Percentiles rank a stretch among this genome's conserved stretches.
These are phyloP conservation scores for Haliclystus octoradiatus DNA, from an alignment of 30 jellyfish, hydroid and myxozoan genomes.

Conservation along the genomic window DNA sequence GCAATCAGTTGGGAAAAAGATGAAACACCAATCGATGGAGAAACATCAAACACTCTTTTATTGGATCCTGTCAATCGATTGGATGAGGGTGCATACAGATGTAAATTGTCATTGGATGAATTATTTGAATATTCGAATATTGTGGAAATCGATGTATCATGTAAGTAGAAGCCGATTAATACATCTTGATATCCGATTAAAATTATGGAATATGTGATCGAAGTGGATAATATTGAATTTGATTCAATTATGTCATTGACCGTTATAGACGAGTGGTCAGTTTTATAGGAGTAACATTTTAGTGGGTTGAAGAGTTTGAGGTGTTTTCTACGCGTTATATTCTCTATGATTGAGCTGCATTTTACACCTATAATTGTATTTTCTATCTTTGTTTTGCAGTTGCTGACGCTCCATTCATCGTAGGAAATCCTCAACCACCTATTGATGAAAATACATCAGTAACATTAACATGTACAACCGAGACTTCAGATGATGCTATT, in stretches of 20 bases:
- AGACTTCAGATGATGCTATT: not conserved
- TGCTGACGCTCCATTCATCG: not conserved
- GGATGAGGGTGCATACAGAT: no score
- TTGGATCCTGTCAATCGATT: no score
- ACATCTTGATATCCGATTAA: no score
- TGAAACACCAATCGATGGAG: not conserved
- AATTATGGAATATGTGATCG: not conserved
- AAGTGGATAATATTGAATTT: not conserved
- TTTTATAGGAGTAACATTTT: not conserved
- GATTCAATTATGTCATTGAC: not conserved
- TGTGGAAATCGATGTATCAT: no score
- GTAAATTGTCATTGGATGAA: no score
- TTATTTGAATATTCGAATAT: no score
- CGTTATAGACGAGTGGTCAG: not conserved
- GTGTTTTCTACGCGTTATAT: no score
- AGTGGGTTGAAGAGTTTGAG: not conserved
- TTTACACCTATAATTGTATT: no score
- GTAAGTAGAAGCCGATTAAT: no score
- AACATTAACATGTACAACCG: not conserved
- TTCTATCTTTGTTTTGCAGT: not conserved
- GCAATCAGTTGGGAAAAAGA: not conserved
- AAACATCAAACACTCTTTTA: not conserved
- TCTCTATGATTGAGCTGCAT: no score
- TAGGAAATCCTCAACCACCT: not conserved
- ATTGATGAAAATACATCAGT: not conserved